Base-by-base conservation (phyloP, 1,140 invertebrate genomes). In the Drosophila punjabiensis region DNA sequence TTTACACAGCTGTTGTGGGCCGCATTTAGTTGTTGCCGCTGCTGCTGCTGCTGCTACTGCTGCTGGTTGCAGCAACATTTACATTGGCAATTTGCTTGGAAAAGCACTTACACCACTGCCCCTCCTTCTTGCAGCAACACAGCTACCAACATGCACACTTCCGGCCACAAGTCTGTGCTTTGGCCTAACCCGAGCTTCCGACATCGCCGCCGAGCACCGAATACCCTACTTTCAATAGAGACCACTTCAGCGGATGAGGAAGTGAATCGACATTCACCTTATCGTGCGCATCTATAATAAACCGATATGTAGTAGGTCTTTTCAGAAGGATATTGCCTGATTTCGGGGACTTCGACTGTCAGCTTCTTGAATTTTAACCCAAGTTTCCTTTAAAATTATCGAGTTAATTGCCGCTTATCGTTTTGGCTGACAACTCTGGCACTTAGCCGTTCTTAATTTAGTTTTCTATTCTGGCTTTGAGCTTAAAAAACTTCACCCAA, bases 1-100 rank as follows among this genome's bases (percentile, higher is more conserved):
- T 88, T 88, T 89, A 89, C 85, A 88, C 85, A 89, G 85, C 85
- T 88, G 85, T 82, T 77, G 62, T 79, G 79, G 81, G 74, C 56
- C 78, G 69, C 64, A 85, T 89, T 88, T 88, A 79, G 82, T 59
- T 76, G 59, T 81, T 82, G 79, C 70, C 74, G 37, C 75, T 75
- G 41, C 67, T 70, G 52, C 45, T 24, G 18, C 58, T 75, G 63
- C 35, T 37, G 60, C 76, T 68, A 71, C 70, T 84, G 83, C 83
- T 24, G 24, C 59, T 78, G 68, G 60, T 81, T 70, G 79, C 73
- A 86, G 84, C 84, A 88, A 88, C 82, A 88, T 88, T 88, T 88
- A 88, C 81, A 89, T 79, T 89, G 85, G 78, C 81, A 89, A 88
- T 89, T 88, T 88, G 81, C 84, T 79, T 84, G 78, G 67, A 89